Evolutionary conservation across 2,888 invertebrate species (phyloP).

Genomic region (Sesia bembeciformis): DNA sequence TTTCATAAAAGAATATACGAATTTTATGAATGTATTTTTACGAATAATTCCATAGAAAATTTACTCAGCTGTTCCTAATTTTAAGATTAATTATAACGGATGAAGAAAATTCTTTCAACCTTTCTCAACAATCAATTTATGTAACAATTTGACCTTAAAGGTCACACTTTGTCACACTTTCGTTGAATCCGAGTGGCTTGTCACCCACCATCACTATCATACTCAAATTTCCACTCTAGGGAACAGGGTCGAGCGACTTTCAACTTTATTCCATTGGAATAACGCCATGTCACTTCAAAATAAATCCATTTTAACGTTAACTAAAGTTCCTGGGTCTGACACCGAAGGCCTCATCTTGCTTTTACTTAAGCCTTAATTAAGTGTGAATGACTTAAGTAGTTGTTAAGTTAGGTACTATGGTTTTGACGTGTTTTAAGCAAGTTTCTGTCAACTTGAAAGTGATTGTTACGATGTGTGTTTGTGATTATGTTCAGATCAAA

Average conservation of each 20-base stretch:
- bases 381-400: background rate
- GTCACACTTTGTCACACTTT: slow-evolving; percentile 5
- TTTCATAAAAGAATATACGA: too few relatives aligned
- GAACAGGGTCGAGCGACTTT: background rate
- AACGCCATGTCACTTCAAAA: background rate
- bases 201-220: background rate
- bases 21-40: too few relatives aligned
- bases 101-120: too few relatives aligned
- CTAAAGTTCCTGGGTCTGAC: background rate
- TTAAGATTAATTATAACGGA: too few relatives aligned
- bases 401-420: background rate
- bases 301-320: background rate
- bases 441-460: too few relatives aligned
- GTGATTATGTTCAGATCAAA: too few relatives aligned
- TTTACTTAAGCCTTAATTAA: background rate
- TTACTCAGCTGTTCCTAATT: too few relatives aligned
- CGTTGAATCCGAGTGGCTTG: slow-evolving; percentile 1
- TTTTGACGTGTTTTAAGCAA: too few relatives aligned
- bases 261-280: background rate
- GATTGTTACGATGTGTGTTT: too few relatives aligned
- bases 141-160: background rate
- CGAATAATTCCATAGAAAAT: too few relatives aligned
- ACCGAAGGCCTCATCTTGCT: background rate
- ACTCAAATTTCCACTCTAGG: background rate
- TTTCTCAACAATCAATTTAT: background rate